phyloP scores from a whole-genome alignment of 2,113 vertebrate species.

The Rhinogobius similis region DNA sequence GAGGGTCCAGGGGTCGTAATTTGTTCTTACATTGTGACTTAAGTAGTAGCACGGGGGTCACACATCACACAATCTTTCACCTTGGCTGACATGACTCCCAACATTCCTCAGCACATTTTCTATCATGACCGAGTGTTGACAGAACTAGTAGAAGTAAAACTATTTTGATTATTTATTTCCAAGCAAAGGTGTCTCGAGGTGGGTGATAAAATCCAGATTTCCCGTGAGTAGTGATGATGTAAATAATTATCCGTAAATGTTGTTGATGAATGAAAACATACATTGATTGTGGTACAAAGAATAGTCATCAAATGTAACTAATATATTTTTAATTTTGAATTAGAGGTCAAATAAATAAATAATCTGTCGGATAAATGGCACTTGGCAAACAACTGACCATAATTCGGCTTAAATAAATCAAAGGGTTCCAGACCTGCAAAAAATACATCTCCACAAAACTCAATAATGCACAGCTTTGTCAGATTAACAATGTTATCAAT shows the following conservation, averaged over 20 bases:
- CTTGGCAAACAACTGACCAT: background rate
- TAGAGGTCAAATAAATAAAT: no score
- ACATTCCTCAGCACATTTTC: background rate
- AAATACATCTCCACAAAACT: background rate
- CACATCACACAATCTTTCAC: slow-evolving; percentile 6
- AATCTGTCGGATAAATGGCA: background rate
- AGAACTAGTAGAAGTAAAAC: background rate
- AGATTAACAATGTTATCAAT: slow-evolving; percentile 22
- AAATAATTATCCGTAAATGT: background rate
- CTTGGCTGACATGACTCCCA: background rate
- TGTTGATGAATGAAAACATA: background rate
- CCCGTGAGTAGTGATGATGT: background rate
- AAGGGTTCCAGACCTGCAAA: background rate
- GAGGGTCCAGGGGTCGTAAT: background rate
- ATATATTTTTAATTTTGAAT: no score
- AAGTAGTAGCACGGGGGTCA: slow-evolving; percentile 5
- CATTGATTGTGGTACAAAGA: no score
- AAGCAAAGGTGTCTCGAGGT: no score
- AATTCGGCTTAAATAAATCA: background rate
- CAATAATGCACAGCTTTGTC: slow-evolving; percentile 24
- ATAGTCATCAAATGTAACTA: no score
- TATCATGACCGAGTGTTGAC: background rate
- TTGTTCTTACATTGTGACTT: slow-evolving; percentile 3
- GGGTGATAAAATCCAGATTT: no score
- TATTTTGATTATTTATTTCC: no score